Conservation (phyloP, 2,113 vertebrate species). For the Sinocyclocheilus anshuiensis region DNA sequence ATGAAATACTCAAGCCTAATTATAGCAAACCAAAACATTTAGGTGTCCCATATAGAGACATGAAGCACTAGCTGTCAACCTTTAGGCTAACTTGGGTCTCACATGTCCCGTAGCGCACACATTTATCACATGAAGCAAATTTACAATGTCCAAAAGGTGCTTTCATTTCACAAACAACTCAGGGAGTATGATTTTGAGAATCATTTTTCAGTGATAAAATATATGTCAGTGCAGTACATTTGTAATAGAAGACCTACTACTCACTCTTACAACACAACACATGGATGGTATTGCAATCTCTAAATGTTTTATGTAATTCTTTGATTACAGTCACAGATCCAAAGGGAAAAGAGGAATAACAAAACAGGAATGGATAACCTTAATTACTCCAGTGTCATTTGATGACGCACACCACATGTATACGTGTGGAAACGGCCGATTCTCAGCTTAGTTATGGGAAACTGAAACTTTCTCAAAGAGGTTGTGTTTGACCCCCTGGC, state of each 20-base stretch:
- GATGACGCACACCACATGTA: slow-evolving; percentile 45
- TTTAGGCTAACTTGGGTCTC: neutral
- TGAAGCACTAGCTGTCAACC: neutral
- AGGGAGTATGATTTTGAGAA: no score
- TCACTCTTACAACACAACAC: neutral
- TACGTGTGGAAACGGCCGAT: slow-evolving; percentile 15
- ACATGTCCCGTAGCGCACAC: neutral
- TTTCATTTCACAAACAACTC: no score
- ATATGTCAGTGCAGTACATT: neutral
- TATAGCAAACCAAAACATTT: neutral
- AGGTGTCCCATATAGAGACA: neutral
- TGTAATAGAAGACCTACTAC: neutral
- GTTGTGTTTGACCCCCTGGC: slow-evolving; percentile 37
- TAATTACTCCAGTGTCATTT: slow-evolving; percentile 23
- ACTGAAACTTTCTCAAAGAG: slow-evolving; percentile 53
- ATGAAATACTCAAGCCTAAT: neutral
- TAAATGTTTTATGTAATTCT: neutral
- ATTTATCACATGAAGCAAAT: neutral
- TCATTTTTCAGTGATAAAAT: neutral
- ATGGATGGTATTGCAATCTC: neutral
- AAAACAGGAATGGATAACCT: neutral
- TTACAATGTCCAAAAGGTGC: neutral
- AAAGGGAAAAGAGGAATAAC: neutral
- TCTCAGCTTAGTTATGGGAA: slow-evolving; percentile 48
- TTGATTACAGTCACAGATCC: neutral